Evolutionary conservation across 2,113 vertebrate species (phyloP), one percentile per base, ranked within the genome.

Genomic region (Chaetorhynchus papuensis): DNA sequence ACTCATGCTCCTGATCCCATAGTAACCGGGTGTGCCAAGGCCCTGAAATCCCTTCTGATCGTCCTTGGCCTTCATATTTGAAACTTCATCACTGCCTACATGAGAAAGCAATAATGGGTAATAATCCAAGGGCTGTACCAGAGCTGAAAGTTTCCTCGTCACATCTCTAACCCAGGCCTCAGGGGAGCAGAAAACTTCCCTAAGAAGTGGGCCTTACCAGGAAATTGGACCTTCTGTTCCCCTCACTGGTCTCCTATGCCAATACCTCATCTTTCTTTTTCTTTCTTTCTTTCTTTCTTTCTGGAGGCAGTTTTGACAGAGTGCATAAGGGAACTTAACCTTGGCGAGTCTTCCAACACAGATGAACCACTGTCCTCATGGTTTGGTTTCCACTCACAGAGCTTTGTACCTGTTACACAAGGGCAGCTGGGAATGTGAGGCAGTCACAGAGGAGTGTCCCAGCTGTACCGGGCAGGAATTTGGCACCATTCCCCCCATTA

Each of bases 341-440:
- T 42, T 35, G 31, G 18, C 0, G 1, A 54, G 15, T 50, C 13
- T 47, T 56, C 70, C n/a, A 68, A 23, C n/a, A n/a, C 8, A 33
- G 52, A 54, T 14, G 42, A 61, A 66, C 26, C 47, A 54, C 20
- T 0, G 0, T 54, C 22, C 27, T 86, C 22, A 11, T 3, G 11
- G 8, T 41, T 33, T 2, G 3, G 30, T 37, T 50, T 41, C 53
- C 70, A 61, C 42, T 42, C 47, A 30, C 33, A 68, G n/a, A 78
- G 27, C 23, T 18, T 35, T 7, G 6, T 19, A 31, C 22, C 47
- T 47, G 5, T 42, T 57, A 53, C 10, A 26, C 19, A 44, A 52
- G 26, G 37, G 63, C 20, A 84, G 16, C 30, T 23, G 22, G 37
- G 63, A 90, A n/a, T 8, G 42, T 41, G 9, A 27, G 6, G 17